phyloP scores from a whole-genome alignment of 2,888 invertebrate species.

The Magallana nippona region DNA sequence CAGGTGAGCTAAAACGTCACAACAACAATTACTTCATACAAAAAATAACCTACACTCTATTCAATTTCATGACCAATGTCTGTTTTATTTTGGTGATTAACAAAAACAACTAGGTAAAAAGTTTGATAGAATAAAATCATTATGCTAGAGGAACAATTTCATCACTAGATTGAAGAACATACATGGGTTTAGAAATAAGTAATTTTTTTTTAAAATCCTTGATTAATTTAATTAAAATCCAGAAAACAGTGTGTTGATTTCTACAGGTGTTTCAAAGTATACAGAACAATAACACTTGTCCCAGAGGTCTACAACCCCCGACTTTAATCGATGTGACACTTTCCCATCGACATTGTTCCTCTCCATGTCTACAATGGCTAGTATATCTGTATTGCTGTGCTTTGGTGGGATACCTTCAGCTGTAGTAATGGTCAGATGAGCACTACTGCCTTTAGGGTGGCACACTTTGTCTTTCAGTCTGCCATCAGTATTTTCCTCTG shows the following conservation, averaged over 20 bases:
- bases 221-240: background rate
- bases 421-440: slow-evolving; percentile 68
- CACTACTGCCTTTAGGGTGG: slow-evolving; percentile 56
- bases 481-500: slow-evolving; percentile 61
- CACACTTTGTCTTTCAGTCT: slow-evolving; percentile 25
- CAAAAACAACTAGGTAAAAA: no score
- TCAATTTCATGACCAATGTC: no score
- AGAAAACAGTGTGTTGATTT: slow-evolving; percentile 20
- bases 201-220: no score
- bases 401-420: slow-evolving; percentile 47
- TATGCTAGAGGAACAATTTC: no score
- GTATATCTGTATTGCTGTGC: slow-evolving; percentile 43
- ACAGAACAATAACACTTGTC: slow-evolving; percentile 34
- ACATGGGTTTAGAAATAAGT: no score
- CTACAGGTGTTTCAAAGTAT: background rate
- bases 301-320: background rate
- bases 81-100: no score
- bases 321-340: background rate
- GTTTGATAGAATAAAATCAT: no score
- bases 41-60: no score
- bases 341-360: background rate
- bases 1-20: no score
- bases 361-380: slow-evolving; percentile 46
- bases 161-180: no score
- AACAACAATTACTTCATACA: no score